These are phyloP conservation scores for Melanerpes aurifrons DNA, from an alignment of 2,113 vertebrate genomes.

Conservation along the genomic window DNA sequence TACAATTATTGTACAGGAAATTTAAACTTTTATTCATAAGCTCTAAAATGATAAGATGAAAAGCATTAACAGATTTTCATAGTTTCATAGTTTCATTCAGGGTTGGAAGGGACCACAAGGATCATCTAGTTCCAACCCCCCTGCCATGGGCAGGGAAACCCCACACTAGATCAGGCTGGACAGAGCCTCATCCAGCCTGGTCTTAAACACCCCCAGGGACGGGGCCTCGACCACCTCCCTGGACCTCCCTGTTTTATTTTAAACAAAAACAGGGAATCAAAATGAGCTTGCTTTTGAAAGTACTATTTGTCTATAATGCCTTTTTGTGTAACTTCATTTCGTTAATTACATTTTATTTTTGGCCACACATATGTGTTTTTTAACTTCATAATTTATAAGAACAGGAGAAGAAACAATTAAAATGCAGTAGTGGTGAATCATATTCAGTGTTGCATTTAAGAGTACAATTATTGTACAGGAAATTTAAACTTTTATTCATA, in stretches of 20 bases:
- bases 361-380: background rate
- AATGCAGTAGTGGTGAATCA: background rate
- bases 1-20: background rate
- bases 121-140: too few relatives aligned
- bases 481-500: background rate
- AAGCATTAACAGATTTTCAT: too few relatives aligned
- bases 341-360: background rate
- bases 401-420: background rate
- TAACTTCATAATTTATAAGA: background rate
- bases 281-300: background rate
- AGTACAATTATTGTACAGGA: background rate
- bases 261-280: too few relatives aligned
- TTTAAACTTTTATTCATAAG: background rate
- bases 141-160: too few relatives aligned
- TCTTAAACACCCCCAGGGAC: too few relatives aligned
- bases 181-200: too few relatives aligned
- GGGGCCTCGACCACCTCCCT: too few relatives aligned
- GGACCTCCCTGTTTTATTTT: too few relatives aligned
- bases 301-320: background rate
- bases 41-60: background rate
- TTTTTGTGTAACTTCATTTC: background rate
- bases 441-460: background rate
- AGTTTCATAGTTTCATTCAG: too few relatives aligned
- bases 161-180: too few relatives aligned
- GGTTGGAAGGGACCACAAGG: too few relatives aligned